A percentile compares a stretch with the other conserved stretches of the same genome.
Evolutionary conservation across 2,113 vertebrate species (phyloP).

Genomic region (Isichthys henryi): DNA sequence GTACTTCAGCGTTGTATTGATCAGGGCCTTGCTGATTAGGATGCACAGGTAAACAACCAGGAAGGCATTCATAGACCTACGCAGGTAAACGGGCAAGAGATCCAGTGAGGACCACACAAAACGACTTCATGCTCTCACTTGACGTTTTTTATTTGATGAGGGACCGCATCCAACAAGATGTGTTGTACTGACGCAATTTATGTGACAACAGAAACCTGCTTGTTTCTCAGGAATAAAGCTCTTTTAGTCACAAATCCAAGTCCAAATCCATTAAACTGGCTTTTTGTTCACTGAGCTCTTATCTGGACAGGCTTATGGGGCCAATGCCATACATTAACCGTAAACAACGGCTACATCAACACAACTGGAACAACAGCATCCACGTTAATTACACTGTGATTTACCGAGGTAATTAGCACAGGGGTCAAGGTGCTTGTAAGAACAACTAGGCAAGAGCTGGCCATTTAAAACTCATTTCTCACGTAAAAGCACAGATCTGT

Average conservation of each 20-base stretch:
- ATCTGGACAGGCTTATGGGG: background rate
- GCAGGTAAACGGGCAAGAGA: slow-evolving; percentile 13
- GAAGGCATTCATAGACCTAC: slow-evolving; percentile 92
- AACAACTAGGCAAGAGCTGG: background rate
- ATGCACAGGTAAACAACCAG: slow-evolving; percentile 94
- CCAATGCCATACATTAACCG: background rate
- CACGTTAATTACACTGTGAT: background rate
- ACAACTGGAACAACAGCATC: background rate
- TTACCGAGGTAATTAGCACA: background rate
- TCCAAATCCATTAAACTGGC: background rate
- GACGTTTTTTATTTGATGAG: background rate
- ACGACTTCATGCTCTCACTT: background rate
- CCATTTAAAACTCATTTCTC: background rate
- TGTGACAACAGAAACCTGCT: too few relatives aligned
- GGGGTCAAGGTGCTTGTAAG: background rate
- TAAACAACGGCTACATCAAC: background rate
- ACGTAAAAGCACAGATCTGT: background rate
- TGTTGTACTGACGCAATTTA: background rate
- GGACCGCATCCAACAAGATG: background rate
- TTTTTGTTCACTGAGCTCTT: background rate
- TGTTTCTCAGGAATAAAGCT: background rate
- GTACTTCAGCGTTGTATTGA: slow-evolving; percentile 86
- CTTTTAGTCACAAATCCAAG: background rate
- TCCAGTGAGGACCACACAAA: background rate
- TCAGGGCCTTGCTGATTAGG: slow-evolving; percentile 84